Percentiles rank a stretch among this genome's conserved stretches.
Conservation (phyloP, 2,113 vertebrate species). For the Eulemur macaco region DNA sequence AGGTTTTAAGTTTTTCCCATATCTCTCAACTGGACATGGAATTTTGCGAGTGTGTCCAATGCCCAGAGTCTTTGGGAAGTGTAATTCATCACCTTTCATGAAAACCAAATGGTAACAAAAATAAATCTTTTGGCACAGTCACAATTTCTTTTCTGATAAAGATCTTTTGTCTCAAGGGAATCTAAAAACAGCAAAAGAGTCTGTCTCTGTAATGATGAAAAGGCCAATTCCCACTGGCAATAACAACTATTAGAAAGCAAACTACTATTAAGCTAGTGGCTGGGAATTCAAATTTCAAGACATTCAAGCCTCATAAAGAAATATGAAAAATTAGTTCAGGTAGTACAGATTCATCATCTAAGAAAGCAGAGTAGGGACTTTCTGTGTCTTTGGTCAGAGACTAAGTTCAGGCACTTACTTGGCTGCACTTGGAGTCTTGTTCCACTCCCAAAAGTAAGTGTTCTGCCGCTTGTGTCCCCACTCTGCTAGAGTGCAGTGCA, state of each 20-base stretch:
- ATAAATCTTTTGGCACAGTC: conserved; percentile 25
- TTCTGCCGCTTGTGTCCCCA: background rate
- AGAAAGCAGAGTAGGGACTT: conserved; percentile 16
- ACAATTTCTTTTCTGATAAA: conserved; percentile 51
- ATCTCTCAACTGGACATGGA: background rate
- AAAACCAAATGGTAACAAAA: conserved; percentile 43
- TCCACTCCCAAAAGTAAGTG: conserved; percentile 57
- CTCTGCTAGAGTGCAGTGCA: background rate
- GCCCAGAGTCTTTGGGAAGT: conserved; percentile 17
- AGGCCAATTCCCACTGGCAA: background rate
- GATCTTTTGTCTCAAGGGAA: conserved; percentile 27
- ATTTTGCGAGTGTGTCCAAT: background rate
- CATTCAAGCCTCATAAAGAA: conserved; percentile 46
- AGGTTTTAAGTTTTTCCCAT: background rate
- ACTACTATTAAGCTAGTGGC: background rate
- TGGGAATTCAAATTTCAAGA: conserved; percentile 45
- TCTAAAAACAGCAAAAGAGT: conserved; percentile 25
- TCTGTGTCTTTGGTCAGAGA: background rate
- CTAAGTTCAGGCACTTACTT: conserved; percentile 68
- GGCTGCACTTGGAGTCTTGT: conserved; percentile 66
- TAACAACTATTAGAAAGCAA: conserved; percentile 32
- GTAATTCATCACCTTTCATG: conserved; percentile 16
- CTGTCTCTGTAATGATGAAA: conserved; percentile 30
- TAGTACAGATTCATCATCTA: background rate
- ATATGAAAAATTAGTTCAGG: conserved; percentile 8